Evolutionary conservation across 2,888 invertebrate genomes (phyloP).

Genomic region (Clitarchus hookeri): DNA sequence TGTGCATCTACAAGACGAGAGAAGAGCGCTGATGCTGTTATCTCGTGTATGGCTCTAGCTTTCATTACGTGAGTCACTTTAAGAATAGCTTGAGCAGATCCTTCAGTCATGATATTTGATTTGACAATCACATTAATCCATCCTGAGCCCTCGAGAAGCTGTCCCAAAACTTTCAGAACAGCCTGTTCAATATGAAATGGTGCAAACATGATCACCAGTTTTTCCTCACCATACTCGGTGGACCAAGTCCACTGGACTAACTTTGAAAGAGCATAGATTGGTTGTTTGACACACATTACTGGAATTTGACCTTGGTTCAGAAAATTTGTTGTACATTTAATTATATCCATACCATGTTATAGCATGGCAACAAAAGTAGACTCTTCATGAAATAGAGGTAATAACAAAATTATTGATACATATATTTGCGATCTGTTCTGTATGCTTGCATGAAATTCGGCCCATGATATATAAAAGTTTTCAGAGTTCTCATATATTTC

Average conservation of each 20-base stretch:
- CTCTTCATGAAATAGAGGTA: not conserved
- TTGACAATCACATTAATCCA: constrained; percentile 44
- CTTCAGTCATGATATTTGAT: constrained; percentile 43
- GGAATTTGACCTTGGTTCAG: constrained; percentile 46
- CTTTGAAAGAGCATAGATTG: constrained; percentile 47
- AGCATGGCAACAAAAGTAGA: not conserved
- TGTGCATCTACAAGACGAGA: not conserved
- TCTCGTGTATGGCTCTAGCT: constrained; percentile 40
- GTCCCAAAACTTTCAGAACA: constrained; percentile 44
- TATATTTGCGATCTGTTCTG: too few relatives aligned
- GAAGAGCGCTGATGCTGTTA: too few relatives aligned
- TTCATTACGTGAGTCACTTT: constrained; percentile 31
- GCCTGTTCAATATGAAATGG: constrained; percentile 49
- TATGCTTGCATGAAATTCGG: too few relatives aligned
- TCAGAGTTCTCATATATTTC: too few relatives aligned
- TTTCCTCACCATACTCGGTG: constrained; percentile 44
- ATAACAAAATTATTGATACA: not conserved
- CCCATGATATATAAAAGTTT: too few relatives aligned
- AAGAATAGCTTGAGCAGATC: constrained; percentile 42
- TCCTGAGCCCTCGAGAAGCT: constrained; percentile 45
- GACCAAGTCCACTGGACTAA: constrained; percentile 47
- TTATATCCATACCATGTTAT: not conserved
- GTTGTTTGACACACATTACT: constrained; percentile 45
- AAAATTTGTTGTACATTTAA: constrained; percentile 25
- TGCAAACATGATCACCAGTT: constrained; percentile 47